Conservation (phyloP, 2,113 vertebrate species). For the Pontoporia blainvillei region DNA sequence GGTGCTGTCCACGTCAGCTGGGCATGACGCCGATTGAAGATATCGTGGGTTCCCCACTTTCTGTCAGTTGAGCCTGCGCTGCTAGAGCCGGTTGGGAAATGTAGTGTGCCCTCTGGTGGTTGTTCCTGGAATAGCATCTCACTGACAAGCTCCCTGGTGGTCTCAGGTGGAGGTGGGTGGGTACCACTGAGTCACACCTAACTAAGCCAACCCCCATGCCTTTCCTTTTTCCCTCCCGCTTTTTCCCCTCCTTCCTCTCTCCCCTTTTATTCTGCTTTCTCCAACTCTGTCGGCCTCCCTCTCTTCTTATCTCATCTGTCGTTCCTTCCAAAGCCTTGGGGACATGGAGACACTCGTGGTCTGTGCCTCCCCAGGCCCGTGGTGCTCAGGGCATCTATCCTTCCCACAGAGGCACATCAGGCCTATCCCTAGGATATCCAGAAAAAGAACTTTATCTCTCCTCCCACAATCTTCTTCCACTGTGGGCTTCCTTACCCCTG, state of each 20-base stretch:
- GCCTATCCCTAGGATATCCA: not conserved
- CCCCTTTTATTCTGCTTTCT: not conserved
- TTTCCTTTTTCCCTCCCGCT: too few relatives aligned
- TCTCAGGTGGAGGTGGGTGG: not conserved
- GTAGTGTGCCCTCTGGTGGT: slow-evolving; percentile 39
- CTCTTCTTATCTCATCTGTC: not conserved
- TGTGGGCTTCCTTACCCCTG: not conserved
- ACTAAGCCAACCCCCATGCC: not conserved
- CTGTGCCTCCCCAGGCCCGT: rapidly evolving
- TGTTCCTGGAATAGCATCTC: not conserved
- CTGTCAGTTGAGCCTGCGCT: rapidly evolving
- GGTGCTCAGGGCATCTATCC: not conserved
- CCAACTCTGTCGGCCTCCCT: not conserved
- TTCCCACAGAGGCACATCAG: not conserved
- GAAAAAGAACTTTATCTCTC: not conserved
- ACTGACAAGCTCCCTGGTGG: not conserved
- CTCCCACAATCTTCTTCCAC: not conserved
- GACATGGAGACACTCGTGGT: not conserved
- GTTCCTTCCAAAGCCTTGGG: not conserved
- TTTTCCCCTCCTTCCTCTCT: not conserved
- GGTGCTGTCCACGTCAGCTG: not conserved
- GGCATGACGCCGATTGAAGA: not conserved
- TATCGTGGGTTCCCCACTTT: rapidly evolving
- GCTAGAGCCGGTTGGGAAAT: not conserved
- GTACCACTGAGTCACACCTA: not conserved